A percentile compares a stretch with the other conserved stretches of the same genome.
Evolutionary conservation across 1,140 invertebrate genomes (phyloP).

Genomic region (Anoplolepis gracilipes): DNA sequence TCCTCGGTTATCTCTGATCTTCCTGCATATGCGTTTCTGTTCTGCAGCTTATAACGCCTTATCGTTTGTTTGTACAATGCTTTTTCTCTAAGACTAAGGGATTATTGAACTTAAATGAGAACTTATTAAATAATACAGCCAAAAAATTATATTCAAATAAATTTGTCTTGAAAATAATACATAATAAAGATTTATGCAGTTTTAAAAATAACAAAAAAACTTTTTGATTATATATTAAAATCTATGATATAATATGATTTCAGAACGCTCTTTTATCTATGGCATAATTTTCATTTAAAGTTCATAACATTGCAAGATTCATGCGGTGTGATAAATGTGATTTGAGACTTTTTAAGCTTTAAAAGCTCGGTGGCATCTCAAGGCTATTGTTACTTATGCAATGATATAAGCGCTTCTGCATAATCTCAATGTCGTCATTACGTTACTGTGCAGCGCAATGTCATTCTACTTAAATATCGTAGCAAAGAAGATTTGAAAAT

Average conservation of each 20-base stretch:
- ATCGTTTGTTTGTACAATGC: constrained; percentile 18
- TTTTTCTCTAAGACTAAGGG: constrained; percentile 15
- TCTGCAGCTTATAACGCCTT: constrained; percentile 7
- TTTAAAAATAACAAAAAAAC: background rate
- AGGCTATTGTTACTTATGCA: constrained; percentile 41
- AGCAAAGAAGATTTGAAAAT: background rate
- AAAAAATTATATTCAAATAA: background rate
- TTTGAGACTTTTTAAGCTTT: constrained; percentile 25
- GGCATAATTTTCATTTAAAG: background rate
- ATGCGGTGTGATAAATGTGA: background rate
- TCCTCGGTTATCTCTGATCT: constrained; percentile 1
- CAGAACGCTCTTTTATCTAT: background rate
- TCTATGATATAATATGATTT: background rate
- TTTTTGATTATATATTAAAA: background rate
- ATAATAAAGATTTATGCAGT: background rate
- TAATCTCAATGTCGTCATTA: constrained; percentile 58
- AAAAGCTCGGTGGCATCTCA: constrained; percentile 27
- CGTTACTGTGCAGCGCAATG: constrained; percentile 9
- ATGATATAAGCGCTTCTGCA: constrained; percentile 43
- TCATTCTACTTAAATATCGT: constrained; percentile 31
- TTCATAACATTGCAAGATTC: background rate
- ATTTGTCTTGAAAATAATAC: background rate
- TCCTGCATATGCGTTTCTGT: constrained; percentile 7
- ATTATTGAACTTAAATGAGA: background rate
- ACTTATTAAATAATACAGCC: background rate